phyloP scores from a whole-genome alignment of 2,797 vertebrate genomes.

The Acrocephalus scirpaceus region DNA sequence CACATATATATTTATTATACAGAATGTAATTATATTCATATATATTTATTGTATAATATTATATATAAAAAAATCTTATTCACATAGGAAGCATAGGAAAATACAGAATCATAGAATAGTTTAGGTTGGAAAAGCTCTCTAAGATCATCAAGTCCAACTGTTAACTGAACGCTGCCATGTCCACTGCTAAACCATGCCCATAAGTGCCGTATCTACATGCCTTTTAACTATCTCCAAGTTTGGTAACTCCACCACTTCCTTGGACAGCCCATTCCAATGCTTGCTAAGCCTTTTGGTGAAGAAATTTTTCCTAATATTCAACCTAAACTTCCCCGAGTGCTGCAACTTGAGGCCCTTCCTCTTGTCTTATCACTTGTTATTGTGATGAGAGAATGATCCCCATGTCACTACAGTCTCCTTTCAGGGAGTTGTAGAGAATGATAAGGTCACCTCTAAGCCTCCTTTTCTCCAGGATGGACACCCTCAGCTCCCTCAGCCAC shows the following conservation, averaged over 20 bases:
- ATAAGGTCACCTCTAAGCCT: no score
- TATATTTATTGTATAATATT: not conserved
- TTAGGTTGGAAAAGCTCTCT: not conserved
- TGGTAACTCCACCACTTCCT: rapidly evolving
- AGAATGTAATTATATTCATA: not conserved
- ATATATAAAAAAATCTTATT: not conserved
- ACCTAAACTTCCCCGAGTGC: not conserved
- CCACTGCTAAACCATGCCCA: rapidly evolving
- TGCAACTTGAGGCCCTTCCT: not conserved
- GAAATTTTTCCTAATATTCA: not conserved
- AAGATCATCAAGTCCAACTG: not conserved
- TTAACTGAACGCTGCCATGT: not conserved
- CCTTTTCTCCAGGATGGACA: not conserved
- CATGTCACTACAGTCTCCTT: not conserved
- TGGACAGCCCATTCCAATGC: not conserved
- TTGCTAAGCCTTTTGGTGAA: not conserved
- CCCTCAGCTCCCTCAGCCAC: not conserved
- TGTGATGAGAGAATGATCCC: not conserved
- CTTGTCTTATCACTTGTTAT: not conserved
- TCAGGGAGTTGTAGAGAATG: not conserved
- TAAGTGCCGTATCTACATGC: not conserved
- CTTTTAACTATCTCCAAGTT: not conserved
- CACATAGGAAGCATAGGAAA: not conserved
- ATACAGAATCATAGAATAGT: not conserved
- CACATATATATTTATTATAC: not conserved